These are phyloP conservation scores for Lontra canadensis DNA, from an alignment of 2,113 vertebrate genomes.

Conservation along the genomic window DNA sequence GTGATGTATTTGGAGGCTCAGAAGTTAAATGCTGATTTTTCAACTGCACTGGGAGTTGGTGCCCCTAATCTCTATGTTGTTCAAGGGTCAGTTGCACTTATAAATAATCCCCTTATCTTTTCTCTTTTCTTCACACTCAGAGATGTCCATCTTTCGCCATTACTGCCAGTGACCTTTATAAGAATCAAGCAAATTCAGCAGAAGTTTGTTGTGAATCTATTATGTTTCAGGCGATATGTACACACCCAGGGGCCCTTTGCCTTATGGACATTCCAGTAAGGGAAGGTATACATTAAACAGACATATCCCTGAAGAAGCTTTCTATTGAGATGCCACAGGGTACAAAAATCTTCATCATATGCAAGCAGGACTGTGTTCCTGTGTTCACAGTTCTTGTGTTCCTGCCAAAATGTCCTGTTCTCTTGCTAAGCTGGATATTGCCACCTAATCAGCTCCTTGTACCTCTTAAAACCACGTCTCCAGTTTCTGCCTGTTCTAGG, in stretches of 20 bases:
- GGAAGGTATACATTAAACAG: neutral
- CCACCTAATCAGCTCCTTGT: neutral
- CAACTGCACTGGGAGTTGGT: neutral
- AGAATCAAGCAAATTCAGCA: neutral
- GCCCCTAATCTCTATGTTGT: neutral
- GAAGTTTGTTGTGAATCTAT: neutral
- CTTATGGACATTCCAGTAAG: neutral
- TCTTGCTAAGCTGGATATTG: neutral
- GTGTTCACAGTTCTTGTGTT: too few relatives aligned
- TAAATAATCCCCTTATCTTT: neutral
- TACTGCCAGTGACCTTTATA: neutral
- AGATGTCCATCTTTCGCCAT: neutral
- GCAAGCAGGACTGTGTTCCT: neutral
- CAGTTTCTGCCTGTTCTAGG: neutral
- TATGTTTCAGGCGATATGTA: neutral
- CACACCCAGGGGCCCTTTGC: neutral
- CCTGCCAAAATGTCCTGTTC: neutral
- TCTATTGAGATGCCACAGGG: neutral
- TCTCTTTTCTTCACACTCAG: neutral
- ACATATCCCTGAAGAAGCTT: neutral
- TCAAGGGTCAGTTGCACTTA: neutral
- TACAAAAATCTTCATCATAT: neutral
- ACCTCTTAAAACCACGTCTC: neutral
- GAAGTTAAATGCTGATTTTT: neutral
- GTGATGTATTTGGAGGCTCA: neutral